A percentile compares a stretch with the other conserved stretches of the same genome.
Conservation (phyloP, 2,113 vertebrate species). For the Pedetes capensis region DNA sequence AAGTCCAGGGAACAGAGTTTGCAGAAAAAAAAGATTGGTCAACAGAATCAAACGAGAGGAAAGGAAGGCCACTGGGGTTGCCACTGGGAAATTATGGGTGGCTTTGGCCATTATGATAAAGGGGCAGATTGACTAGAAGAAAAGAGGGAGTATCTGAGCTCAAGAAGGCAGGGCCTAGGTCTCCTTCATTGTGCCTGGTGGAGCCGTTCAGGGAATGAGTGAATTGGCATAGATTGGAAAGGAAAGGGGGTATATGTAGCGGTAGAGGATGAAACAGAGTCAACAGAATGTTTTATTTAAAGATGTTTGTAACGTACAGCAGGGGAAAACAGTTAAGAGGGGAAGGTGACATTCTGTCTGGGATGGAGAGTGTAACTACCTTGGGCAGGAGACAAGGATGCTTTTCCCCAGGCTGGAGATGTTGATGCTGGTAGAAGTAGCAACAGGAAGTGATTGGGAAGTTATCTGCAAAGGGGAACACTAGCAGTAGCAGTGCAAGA, state of each 20-base stretch:
- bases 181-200: neutral
- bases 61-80: neutral
- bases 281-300: neutral
- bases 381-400: neutral
- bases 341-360: neutral
- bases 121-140: neutral
- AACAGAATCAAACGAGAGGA: neutral
- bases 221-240: neutral
- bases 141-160: neutral
- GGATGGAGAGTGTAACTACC: neutral
- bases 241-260: neutral
- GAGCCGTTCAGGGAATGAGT: neutral
- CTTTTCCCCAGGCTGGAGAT: neutral
- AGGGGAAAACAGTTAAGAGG: too few species aligned
- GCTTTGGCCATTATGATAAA: neutral
- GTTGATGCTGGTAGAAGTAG: neutral
- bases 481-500: neutral
- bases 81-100: neutral
- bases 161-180: neutral
- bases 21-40: neutral
- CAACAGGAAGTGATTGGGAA: neutral
- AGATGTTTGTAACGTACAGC: neutral
- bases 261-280: neutral
- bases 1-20: neutral
- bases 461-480: neutral